These are phyloP conservation scores for Poicephalus meyeri DNA, from an alignment of 2,113 vertebrate genomes.

Conservation along the genomic window DNA sequence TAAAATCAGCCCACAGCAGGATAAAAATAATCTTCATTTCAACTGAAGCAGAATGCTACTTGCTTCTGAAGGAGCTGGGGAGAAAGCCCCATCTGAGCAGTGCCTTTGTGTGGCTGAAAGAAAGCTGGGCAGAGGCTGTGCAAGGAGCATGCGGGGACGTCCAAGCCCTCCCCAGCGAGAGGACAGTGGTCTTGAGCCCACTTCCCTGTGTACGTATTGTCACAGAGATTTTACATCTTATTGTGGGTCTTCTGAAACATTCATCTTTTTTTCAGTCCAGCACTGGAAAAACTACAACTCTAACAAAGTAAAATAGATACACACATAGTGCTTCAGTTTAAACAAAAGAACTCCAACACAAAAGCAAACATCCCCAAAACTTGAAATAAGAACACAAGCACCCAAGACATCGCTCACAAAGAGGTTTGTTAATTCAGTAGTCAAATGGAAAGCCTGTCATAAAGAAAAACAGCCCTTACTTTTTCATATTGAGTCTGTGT, in stretches of 20 bases:
- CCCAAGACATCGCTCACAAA: background rate
- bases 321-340: background rate
- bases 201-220: background rate
- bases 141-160: fast-evolving
- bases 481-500: background rate
- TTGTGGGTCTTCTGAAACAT: background rate
- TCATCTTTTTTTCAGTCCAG: background rate
- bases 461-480: background rate
- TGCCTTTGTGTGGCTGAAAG: background rate
- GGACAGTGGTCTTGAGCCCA: fast-evolving
- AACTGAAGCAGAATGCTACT: background rate
- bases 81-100: background rate
- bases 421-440: background rate
- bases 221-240: background rate
- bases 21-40: background rate
- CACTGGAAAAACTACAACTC: background rate
- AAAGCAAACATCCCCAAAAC: background rate
- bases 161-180: background rate
- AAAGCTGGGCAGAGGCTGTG: background rate
- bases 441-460: background rate
- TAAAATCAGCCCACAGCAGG: background rate
- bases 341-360: background rate
- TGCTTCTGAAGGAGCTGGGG: background rate
- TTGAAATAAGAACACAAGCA: background rate
- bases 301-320: background rate